These are phyloP conservation scores for Larimichthys polyactis DNA, from an alignment of 2,113 vertebrate species.

Conservation along the genomic window DNA sequence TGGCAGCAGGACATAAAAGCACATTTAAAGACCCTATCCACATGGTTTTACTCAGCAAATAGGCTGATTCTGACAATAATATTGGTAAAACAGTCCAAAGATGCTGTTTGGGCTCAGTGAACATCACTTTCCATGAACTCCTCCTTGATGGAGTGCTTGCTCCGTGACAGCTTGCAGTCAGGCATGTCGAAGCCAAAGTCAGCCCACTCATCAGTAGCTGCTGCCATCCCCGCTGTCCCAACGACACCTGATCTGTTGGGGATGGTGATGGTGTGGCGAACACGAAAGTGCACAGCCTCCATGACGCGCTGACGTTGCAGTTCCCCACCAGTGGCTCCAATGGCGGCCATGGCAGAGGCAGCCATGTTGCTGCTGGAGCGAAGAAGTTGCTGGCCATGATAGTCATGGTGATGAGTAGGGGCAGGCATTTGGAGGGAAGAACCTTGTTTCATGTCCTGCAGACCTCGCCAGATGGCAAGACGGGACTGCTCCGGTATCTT, in stretches of 20 bases:
- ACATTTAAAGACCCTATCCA: constrained; percentile 17
- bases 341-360: constrained; percentile 86
- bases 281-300: constrained; percentile 98
- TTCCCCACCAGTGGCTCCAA: constrained; percentile 90
- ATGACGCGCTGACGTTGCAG: constrained; percentile 97
- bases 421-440: constrained; percentile 76
- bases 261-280: constrained; percentile 99
- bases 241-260: constrained; percentile 87
- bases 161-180: constrained; percentile 90
- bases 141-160: constrained; percentile 95
- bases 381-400: constrained; percentile 92
- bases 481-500: constrained; percentile 98
- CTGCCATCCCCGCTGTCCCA: constrained; percentile 66
- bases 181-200: constrained; percentile 99
- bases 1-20: constrained; percentile 26
- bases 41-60: constrained; percentile 6
- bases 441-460: constrained; percentile 96
- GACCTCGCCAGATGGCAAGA: constrained; percentile 93
- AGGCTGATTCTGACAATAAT: constrained; percentile 24
- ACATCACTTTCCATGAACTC: constrained; percentile 93
- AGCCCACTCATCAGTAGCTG: constrained; percentile 90
- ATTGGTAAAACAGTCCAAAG: constrained; percentile 29
- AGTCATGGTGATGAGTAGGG: constrained; percentile 76
- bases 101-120: constrained; percentile 78
- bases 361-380: constrained; percentile 93